Evolutionary conservation across 2,888 invertebrate genomes (phyloP).

Genomic region (Drosophila kuntzei): DNA sequence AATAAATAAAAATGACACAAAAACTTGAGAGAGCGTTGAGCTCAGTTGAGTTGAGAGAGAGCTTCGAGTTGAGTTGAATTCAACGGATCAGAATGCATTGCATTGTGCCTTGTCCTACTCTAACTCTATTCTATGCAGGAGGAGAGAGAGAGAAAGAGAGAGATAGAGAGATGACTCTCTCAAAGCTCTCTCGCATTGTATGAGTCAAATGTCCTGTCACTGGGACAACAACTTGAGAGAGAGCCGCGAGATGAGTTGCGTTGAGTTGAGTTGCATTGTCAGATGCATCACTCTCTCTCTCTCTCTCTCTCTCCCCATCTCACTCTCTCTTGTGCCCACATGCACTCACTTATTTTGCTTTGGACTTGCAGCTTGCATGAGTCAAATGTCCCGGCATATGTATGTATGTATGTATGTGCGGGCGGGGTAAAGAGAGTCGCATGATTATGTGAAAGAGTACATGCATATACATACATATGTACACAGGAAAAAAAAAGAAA

Average conservation of each 20-base stretch:
- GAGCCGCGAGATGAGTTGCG: neutral
- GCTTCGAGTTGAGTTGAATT: too few relatives aligned
- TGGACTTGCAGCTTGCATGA: slow-evolving; percentile 42
- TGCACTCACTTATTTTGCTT: slow-evolving; percentile 2
- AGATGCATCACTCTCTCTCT: slow-evolving; percentile 6
- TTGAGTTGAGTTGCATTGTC: slow-evolving; percentile 12
- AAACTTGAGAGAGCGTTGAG: too few relatives aligned
- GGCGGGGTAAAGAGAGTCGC: neutral
- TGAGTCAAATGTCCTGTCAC: slow-evolving; percentile 1
- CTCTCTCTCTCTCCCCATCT: neutral
- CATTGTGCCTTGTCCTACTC: slow-evolving; percentile 1
- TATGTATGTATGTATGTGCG: neutral
- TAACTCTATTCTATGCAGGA: neutral
- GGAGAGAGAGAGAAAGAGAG: neutral
- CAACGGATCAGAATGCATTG: slow-evolving; percentile 43
- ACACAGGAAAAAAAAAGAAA: too few relatives aligned
- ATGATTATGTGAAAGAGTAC: slow-evolving; percentile 4
- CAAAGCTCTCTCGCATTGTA: neutral
- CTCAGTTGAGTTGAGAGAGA: too few relatives aligned
- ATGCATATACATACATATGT: slow-evolving; percentile 1
- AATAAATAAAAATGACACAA: too few relatives aligned
- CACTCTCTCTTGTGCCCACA: neutral
- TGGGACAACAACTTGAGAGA: neutral
- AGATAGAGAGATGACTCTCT: neutral
- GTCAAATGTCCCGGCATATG: slow-evolving; percentile 69